phyloP scores from a whole-genome alignment of 2,797 vertebrate genomes.

The Gallirallus australis region DNA sequence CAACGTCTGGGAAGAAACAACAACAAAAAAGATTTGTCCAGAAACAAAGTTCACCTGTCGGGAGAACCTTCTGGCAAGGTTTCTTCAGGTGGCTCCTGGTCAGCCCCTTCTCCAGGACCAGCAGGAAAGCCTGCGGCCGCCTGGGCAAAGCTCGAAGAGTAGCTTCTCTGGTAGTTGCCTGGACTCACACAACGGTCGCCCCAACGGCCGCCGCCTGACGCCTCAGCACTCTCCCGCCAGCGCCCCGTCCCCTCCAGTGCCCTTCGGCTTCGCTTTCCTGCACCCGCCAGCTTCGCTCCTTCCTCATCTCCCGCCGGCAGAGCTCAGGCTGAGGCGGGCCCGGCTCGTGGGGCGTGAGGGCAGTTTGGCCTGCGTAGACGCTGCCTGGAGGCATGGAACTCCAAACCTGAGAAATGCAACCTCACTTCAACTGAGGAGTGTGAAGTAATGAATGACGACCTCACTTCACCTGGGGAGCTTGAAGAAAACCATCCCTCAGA shows the following conservation, averaged over 20 bases:
- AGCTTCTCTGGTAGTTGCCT: rapidly evolving
- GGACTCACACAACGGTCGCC: rapidly evolving
- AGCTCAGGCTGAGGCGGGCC: not conserved
- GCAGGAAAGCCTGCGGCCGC: not conserved
- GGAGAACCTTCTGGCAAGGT: not conserved
- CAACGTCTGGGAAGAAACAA: not conserved
- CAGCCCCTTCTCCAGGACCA: too few species aligned
- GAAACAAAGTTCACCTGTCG: not conserved
- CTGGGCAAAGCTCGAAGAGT: rapidly evolving
- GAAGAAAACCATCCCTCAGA: too few species aligned
- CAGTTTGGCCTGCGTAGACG: not conserved
- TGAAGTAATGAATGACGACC: too few species aligned
- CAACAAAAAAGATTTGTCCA: too few species aligned
- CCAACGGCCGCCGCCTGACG: not conserved
- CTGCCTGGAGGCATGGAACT: not conserved
- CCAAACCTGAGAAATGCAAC: too few species aligned
- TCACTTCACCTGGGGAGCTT: rapidly evolving
- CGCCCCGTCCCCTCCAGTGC: too few species aligned
- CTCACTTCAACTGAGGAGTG: rapidly evolving
- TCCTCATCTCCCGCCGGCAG: not conserved
- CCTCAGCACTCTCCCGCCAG: too few species aligned
- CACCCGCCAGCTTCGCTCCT: not conserved
- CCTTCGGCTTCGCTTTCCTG: not conserved
- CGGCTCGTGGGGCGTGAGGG: rapidly evolving
- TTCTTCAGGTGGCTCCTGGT: not conserved